A percentile compares a stretch with the other conserved stretches of the same genome.
Evolutionary conservation across 2,888 invertebrate species (phyloP).

Genomic region (Aelia acuminata): DNA sequence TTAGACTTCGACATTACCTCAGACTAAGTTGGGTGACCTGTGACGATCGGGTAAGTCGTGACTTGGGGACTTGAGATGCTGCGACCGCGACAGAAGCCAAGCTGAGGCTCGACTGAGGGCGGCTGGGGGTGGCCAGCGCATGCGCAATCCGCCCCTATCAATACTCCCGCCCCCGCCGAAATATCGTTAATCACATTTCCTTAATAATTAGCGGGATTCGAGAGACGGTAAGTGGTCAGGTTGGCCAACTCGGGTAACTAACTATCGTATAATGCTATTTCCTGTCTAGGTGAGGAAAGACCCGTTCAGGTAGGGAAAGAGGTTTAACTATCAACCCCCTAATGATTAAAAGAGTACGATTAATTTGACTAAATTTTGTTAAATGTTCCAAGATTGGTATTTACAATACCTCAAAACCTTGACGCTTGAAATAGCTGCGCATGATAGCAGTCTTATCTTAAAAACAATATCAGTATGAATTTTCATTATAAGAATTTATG

Average conservation of each 20-base stretch:
- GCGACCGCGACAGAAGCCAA: conserved; percentile 44
- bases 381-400: neutral
- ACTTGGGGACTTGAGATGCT: neutral
- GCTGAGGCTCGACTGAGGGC: conserved; percentile 44
- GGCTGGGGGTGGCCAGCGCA: conserved; percentile 42
- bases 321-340: neutral
- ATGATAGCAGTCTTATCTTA: too few species aligned
- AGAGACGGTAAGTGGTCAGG: conserved; percentile 7
- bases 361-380: neutral
- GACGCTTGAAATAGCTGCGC: too few species aligned
- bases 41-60: conserved; percentile 1
- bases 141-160: conserved; percentile 45
- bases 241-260: neutral
- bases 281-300: neutral
- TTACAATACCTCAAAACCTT: too few species aligned
- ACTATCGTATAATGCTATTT: neutral
- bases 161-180: conserved; percentile 48
- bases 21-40: neutral
- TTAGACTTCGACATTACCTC: conserved; percentile 6
- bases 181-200: conserved; percentile 31
- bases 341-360: neutral
- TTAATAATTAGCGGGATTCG: conserved; percentile 37
- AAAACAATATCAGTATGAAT: too few species aligned
- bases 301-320: neutral
- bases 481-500: too few species aligned